phyloP scores from a whole-genome alignment of 2,113 vertebrate species.

The Petrocephalus zakoni region DNA sequence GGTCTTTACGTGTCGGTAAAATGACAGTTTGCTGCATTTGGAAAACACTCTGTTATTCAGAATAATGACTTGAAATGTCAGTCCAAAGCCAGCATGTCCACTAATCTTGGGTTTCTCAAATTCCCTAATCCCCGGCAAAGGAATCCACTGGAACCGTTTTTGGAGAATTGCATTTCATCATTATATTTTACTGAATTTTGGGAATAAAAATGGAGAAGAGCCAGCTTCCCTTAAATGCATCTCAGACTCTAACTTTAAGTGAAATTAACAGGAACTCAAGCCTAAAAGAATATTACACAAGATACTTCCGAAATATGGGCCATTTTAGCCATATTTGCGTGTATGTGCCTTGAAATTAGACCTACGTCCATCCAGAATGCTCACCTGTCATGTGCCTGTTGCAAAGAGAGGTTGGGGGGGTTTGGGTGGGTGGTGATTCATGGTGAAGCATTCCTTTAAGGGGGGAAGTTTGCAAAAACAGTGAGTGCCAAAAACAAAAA shows the following conservation, averaged over 20 bases:
- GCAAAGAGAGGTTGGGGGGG: not conserved
- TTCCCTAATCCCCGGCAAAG: constrained; percentile 38
- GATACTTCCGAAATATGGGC: not conserved
- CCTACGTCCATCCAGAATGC: not conserved
- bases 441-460: not conserved
- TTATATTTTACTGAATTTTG: constrained; percentile 16
- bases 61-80: constrained; percentile 21
- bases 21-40: constrained; percentile 2
- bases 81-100: constrained; percentile 14
- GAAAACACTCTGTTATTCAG: constrained; percentile 20
- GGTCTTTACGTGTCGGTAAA: not conserved
- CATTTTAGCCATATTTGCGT: not conserved
- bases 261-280: not conserved
- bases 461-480: not conserved
- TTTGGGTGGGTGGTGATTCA: not conserved
- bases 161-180: not conserved
- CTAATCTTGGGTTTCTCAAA: constrained; percentile 37
- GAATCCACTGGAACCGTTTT: constrained; percentile 18
- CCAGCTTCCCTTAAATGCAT: not conserved
- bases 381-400: not conserved
- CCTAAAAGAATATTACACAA: not conserved
- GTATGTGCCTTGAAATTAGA: not conserved
- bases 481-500: not conserved
- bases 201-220: not conserved
- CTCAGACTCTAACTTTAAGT: not conserved